Evolutionary conservation across 92 coral and sea anemone genomes (phyloP), one percentile per base, ranked within the genome.

Genomic region (Parazoanthus swiftii): DNA sequence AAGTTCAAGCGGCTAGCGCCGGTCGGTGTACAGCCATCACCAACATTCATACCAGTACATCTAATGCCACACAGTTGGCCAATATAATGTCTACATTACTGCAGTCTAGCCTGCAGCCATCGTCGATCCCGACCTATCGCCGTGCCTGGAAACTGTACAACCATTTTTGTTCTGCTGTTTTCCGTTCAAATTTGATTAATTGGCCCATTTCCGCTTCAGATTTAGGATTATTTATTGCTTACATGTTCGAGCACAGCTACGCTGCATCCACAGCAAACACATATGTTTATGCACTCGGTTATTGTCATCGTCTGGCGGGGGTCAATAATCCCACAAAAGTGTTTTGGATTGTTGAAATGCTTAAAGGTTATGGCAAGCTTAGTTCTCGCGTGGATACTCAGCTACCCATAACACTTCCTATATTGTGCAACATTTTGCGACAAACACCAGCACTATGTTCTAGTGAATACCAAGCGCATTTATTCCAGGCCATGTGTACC

Each of bases 111-210:
- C 83, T 91, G 9, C 93, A 89, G 88, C 89, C 89, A 67, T 91
- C 92, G 8, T 90, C 95, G 23, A 37, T 93, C 67, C 92, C 95
- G 25, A 89, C 93, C 23, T 93, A 93, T 83, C 87, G 74, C 44
- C 75, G 93, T 29, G 95, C 93, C 33, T 91, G 95, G 93, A 81
- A 67, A 75, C 86, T 89, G 13, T 93, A 80, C 81, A 72, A 80
- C 72, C 84, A 76, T 39, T 82, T 91, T 50, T 23, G 56, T 13
- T 29, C 38, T 59, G 43, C 81, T 2, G 68, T 66, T 23, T 90
- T 87, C 75, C 77, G 42, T 6, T 26, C 79, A 15, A 59, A 82
- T 29, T 77, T 48, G 14, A 38, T 35, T 36, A 72, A 33, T 6
- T 29, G 33, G 33, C 33, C 33, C 33, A 29, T 29, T 29, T 29